Evolutionary conservation across 37 sponge, comb jelly and placozoan species (phyloP), one percentile per base, ranked within the genome.

Genomic region (Cladorhizidae sp.): DNA sequence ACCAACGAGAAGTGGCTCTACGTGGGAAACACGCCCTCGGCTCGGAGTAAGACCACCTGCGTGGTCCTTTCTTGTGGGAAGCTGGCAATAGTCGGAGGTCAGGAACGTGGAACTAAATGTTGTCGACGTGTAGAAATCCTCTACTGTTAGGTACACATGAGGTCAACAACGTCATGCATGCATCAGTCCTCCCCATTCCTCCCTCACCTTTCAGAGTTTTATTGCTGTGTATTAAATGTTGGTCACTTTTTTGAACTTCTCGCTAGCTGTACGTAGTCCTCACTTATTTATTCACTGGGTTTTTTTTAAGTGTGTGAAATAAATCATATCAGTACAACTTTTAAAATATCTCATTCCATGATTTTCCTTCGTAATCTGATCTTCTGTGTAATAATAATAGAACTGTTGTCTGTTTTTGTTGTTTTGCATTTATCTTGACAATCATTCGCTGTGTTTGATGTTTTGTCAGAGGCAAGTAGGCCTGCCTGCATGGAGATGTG

Each of bases 1-100:
- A 26, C 57, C 25, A 35, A 54, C 1, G 75, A 73, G 71, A 62
- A 67, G 57, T 86, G 87, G 87, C 12, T 67, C 25, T 79, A 57
- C 40, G 41, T 86, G 3, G 80, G 87, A 1, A 72, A 74, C 61
- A 67, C 74, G 69, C 87, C 87, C 40, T 73, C 87, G 3, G 55
- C 87, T 28, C 80, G 75, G 2, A 57, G 80, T 31, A 64, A 79
- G 55, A 36, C 52, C 25, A 55, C 78, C 2, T 71, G 72, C 23
- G 75, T 80, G 49, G 80, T 86, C 31, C 65, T 86, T 21, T 64
- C 87, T 0, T 55, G 51, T 40, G 80, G 87, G 12, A 54, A 74
- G 12, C 50, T 86, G 21, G 65, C 64, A 3, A 29, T 86, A 1
- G 32, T 80, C 0, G 87, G 87, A 41, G 87, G 87, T 3, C 80